A percentile compares a stretch with the other conserved stretches of the same genome.
These are phyloP conservation scores for Sibirionetta formosa DNA, from an alignment of 2,797 vertebrate genomes.

Conservation along the genomic window DNA sequence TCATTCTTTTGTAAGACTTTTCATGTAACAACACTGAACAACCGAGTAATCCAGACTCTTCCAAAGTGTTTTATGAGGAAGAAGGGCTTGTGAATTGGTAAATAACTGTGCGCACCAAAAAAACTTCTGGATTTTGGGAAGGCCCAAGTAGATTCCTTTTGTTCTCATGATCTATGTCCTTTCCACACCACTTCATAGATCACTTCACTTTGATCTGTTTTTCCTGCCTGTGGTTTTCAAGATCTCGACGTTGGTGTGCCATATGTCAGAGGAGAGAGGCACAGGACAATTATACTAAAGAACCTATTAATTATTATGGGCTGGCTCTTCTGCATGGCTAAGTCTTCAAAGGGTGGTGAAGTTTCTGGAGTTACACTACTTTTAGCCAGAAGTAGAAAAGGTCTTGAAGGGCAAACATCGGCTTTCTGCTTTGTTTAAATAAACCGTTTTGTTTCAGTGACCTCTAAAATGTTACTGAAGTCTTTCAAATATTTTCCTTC, in stretches of 20 bases:
- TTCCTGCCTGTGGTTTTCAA: background rate
- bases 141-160: background rate
- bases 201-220: background rate
- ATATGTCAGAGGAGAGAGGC: background rate
- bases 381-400: background rate
- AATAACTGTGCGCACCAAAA: background rate
- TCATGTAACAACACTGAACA: background rate
- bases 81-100: background rate
- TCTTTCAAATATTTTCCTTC: background rate
- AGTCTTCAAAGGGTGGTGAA: background rate
- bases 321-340: background rate
- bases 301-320: rapidly evolving
- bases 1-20: background rate
- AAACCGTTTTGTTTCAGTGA: background rate
- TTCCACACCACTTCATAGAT: background rate
- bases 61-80: background rate
- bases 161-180: background rate
- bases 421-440: background rate
- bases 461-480: background rate
- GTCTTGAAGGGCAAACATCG: background rate
- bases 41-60: background rate
- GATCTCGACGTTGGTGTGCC: background rate
- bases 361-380: background rate
- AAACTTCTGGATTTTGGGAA: background rate
- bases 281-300: background rate